A percentile compares a stretch with the other conserved stretches of the same genome.
Conservation (phyloP, 1,140 invertebrate species). For the Drosophila sp. region DNA sequence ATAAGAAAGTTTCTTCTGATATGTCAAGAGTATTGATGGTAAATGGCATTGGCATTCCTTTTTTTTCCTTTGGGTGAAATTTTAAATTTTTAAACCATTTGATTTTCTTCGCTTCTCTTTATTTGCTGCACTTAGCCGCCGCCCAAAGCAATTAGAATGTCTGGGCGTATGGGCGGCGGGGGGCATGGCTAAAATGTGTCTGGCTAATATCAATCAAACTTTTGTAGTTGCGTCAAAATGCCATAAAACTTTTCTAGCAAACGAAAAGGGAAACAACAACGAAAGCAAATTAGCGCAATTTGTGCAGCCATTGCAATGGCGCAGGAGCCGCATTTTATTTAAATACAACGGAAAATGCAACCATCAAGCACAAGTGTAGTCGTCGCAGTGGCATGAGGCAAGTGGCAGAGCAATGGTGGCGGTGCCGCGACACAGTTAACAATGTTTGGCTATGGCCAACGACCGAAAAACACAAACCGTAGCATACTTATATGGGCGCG, state of each 20-base stretch:
- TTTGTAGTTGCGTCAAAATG: constrained; percentile 29
- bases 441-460: constrained; percentile 13
- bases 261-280: constrained; percentile 47
- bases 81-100: constrained; percentile 4
- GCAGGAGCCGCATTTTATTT: constrained; percentile 64
- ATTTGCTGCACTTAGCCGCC: background rate
- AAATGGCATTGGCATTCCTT: constrained; percentile 55
- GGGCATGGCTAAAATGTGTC: constrained; percentile 26
- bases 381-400: constrained; percentile 28
- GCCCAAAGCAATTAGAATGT: constrained; percentile 34
- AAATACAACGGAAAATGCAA: constrained; percentile 61
- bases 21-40: constrained; percentile 73
- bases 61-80: constrained; percentile 18
- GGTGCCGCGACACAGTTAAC: constrained; percentile 8
- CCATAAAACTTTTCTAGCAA: constrained; percentile 46
- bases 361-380: constrained; percentile 54
- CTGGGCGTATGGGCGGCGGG: constrained; percentile 1
- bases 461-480: constrained; percentile 33
- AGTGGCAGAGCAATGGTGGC: background rate
- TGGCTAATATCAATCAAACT: constrained; percentile 65
- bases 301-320: constrained; percentile 62
- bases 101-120: background rate
- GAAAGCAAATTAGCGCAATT: constrained; percentile 75
- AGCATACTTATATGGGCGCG: constrained; percentile 54
- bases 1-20: constrained; percentile 76